Evolutionary conservation across 2,113 vertebrate genomes (phyloP).

Genomic region (Arenaria interpres): DNA sequence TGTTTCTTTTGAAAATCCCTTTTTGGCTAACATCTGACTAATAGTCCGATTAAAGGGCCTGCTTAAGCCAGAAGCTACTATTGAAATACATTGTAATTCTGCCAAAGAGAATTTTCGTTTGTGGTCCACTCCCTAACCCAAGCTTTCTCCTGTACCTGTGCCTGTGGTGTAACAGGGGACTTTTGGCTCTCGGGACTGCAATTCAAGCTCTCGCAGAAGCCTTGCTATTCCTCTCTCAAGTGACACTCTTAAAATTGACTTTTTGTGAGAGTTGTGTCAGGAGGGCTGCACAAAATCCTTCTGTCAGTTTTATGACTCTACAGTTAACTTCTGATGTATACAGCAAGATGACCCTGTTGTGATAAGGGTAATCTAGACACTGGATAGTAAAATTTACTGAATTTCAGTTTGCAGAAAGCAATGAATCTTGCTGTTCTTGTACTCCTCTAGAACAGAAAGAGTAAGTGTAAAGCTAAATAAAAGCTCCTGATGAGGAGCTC

Average conservation of each 20-base stretch:
- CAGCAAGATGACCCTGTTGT: background rate
- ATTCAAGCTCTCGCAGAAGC: background rate
- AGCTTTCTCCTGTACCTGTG: background rate
- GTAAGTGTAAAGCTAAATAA: constrained; percentile 16
- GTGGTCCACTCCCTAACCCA: background rate
- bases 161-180: background rate
- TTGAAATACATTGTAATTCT: accelerated
- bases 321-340: background rate
- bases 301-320: background rate
- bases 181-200: background rate
- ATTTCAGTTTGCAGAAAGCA: background rate
- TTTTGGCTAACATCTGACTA: background rate
- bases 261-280: background rate
- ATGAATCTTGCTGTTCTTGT: background rate
- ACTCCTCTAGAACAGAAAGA: background rate
- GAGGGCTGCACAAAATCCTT: background rate
- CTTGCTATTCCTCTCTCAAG: background rate
- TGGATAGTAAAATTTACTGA: background rate
- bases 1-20: background rate
- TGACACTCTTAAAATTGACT: background rate
- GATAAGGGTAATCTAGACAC: background rate
- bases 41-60: background rate
- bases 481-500: background rate
- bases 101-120: background rate
- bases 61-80: background rate